Evolutionary conservation across 92 coral and sea anemone genomes (phyloP).

Genomic region (Nematostella vectensis): DNA sequence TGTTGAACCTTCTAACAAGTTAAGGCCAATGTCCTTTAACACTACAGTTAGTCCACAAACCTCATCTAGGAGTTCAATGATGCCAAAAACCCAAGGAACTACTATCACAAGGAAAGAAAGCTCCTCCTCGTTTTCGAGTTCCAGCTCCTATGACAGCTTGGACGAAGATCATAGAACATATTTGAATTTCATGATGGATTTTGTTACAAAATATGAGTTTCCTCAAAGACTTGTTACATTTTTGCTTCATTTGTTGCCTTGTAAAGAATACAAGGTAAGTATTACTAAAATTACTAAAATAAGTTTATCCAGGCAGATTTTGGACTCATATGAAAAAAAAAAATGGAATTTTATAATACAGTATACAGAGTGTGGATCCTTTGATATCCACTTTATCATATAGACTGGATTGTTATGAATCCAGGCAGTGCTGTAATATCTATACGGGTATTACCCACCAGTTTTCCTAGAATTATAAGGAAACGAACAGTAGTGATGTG

Average conservation of each 20-base stretch:
- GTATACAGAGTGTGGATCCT: too few species aligned
- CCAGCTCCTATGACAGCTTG: constrained; percentile 36
- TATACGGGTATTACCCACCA: too few species aligned
- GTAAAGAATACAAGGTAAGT: constrained; percentile 67
- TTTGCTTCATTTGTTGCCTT: constrained; percentile 92
- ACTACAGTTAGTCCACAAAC: neutral
- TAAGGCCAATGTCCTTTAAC: constrained; percentile 14
- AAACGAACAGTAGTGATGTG: too few species aligned
- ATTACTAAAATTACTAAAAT: neutral
- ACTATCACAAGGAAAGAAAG: constrained; percentile 34
- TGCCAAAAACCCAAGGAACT: constrained; percentile 5
- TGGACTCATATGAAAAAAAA: too few species aligned
- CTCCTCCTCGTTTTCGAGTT: constrained; percentile 26
- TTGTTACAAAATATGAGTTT: constrained; percentile 88
- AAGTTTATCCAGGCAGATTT: too few species aligned
- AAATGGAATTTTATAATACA: too few species aligned
- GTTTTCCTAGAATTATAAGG: too few species aligned
- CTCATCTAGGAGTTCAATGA: neutral
- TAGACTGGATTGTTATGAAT: too few species aligned
- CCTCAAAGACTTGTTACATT: constrained; percentile 96
- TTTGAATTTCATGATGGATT: constrained; percentile 85
- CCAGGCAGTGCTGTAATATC: too few species aligned
- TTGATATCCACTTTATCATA: too few species aligned
- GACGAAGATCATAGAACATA: constrained; percentile 47
- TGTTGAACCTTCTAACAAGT: constrained; percentile 32